These are phyloP conservation scores for Galleria mellonella DNA, from an alignment of 1,140 invertebrate species.

Conservation along the genomic window DNA sequence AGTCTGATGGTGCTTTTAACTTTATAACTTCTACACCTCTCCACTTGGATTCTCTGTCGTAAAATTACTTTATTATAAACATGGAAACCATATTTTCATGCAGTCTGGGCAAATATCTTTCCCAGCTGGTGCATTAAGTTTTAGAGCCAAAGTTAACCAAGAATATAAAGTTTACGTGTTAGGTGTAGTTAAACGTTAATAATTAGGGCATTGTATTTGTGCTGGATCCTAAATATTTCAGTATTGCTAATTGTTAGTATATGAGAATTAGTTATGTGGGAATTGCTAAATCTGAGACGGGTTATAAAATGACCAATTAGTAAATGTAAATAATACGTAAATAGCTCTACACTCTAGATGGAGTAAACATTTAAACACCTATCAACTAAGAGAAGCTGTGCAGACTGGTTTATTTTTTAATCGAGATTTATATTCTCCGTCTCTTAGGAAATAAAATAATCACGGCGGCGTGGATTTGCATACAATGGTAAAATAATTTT, in stretches of 20 bases:
- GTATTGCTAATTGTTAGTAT: too few species aligned
- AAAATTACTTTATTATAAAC: constrained; percentile 16
- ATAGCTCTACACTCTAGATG: not conserved
- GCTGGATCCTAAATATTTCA: too few species aligned
- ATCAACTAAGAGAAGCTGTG: constrained; percentile 44
- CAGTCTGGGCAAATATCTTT: not conserved
- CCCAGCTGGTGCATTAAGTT: too few species aligned
- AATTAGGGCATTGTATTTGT: too few species aligned
- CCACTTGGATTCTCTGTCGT: constrained; percentile 9
- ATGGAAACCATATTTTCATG: constrained; percentile 2
- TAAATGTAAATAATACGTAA: not conserved
- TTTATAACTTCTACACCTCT: constrained; percentile 15
- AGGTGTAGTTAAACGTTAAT: not conserved
- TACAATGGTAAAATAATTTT: constrained; percentile 75
- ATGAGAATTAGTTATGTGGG: too few species aligned
- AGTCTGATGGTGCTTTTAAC: constrained; percentile 14
- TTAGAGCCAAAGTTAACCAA: too few species aligned
- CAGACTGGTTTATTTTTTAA: constrained; percentile 57
- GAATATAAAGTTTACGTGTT: not conserved
- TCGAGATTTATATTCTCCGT: constrained; percentile 65
- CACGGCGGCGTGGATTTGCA: constrained; percentile 68
- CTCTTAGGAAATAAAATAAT: constrained; percentile 74
- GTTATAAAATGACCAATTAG: too few species aligned
- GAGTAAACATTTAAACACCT: constrained; percentile 32
- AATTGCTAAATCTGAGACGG: too few species aligned